phyloP scores from a whole-genome alignment of 2,113 vertebrate genomes.

The Hemiprocne comata region DNA sequence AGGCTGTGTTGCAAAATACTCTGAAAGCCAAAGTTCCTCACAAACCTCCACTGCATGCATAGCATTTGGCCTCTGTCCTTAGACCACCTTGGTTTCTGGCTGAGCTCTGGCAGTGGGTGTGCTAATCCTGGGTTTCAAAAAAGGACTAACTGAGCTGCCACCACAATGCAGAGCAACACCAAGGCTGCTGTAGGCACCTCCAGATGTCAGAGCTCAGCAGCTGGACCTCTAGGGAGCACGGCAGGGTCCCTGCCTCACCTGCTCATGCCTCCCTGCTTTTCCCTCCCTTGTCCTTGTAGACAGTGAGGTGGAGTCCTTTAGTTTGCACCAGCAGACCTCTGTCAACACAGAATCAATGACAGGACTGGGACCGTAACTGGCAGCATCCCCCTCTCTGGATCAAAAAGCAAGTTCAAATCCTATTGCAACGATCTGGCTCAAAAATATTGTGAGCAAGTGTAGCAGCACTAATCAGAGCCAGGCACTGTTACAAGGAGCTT shows the following conservation, averaged over 20 bases:
- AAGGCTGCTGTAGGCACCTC: not conserved
- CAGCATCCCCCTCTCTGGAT: not conserved
- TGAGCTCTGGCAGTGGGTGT: not conserved
- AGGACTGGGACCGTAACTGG: not conserved
- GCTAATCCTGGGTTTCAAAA: not conserved
- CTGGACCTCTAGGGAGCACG: not conserved
- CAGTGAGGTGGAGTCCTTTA: not conserved
- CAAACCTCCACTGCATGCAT: not conserved
- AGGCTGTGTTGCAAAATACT: not conserved
- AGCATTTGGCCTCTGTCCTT: not conserved
- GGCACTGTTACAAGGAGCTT: not conserved
- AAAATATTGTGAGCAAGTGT: not conserved
- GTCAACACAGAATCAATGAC: not conserved
- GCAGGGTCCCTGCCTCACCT: not conserved
- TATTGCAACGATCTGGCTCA: not conserved
- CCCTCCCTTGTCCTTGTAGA: not conserved
- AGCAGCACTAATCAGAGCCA: not conserved
- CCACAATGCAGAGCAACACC: not conserved
- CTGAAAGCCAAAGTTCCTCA: not conserved
- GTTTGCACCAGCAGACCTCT: not conserved
- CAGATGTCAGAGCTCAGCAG: not conserved
- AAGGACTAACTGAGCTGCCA: not conserved
- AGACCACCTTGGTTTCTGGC: not conserved
- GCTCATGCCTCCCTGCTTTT: not conserved
- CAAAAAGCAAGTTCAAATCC: not conserved